Percentiles rank a stretch among this genome's conserved stretches.
phyloP scores from a whole-genome alignment of 2,888 invertebrate species.

The Tiliacea aurago region DNA sequence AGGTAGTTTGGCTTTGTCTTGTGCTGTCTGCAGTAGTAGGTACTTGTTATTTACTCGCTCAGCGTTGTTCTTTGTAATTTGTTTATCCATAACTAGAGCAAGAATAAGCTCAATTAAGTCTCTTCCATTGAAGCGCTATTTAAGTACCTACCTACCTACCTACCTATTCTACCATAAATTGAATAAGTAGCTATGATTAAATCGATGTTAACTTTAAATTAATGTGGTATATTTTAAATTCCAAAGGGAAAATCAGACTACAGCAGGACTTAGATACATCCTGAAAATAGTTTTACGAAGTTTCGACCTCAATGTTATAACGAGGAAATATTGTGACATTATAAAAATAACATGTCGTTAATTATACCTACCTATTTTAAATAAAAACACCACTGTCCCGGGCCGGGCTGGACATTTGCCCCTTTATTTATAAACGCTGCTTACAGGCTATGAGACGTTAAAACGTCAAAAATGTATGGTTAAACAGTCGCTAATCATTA shows the following conservation, averaged over 20 bases:
- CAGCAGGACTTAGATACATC: background rate
- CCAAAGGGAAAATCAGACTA: background rate
- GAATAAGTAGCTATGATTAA: background rate
- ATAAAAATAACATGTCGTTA: constrained; percentile 2
- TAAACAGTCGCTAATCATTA: too few relatives aligned
- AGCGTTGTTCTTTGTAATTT: constrained; percentile 44
- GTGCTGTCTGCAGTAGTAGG: constrained; percentile 54
- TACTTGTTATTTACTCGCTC: constrained; percentile 55
- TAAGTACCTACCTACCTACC: too few relatives aligned
- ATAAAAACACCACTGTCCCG: background rate
- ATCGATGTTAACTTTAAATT: background rate
- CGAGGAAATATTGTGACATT: background rate
- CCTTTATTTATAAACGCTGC: too few relatives aligned
- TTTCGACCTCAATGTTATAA: background rate
- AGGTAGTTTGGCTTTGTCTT: constrained; percentile 34
- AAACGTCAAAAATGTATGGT: too few relatives aligned
- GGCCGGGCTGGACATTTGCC: too few relatives aligned
- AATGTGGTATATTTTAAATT: background rate
- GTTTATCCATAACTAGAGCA: constrained; percentile 62
- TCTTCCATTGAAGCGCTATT: constrained; percentile 3
- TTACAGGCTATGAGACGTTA: too few relatives aligned
- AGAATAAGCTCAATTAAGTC: constrained; percentile 61
- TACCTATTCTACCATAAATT: background rate
- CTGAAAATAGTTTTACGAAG: constrained; percentile 1
- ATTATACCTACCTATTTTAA: background rate